Conservation (phyloP, 2,888 invertebrate species). For the Acanthopleura granulata region DNA sequence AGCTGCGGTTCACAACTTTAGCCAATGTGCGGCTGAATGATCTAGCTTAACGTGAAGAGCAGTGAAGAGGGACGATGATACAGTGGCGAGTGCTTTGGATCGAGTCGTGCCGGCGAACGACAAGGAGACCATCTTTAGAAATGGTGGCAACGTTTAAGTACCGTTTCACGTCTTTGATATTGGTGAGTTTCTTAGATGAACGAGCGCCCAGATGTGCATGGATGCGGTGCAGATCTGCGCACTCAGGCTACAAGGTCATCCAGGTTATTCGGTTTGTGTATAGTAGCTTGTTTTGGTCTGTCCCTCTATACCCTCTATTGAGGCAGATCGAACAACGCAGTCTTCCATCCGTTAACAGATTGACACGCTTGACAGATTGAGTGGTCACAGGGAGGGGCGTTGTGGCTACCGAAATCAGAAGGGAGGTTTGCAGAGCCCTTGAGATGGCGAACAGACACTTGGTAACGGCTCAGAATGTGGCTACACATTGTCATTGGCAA, state of each 20-base stretch:
- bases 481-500: too few species aligned
- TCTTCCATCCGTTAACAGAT: conserved; percentile 25
- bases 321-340: conserved; percentile 32
- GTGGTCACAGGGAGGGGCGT: conserved; percentile 32
- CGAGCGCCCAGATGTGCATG: conserved; percentile 29
- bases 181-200: conserved; percentile 31
- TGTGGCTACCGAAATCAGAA: conserved; percentile 36
- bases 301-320: conserved; percentile 20
- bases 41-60: conserved; percentile 31
- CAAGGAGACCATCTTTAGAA: conserved; percentile 27
- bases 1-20: conserved; percentile 26
- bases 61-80: conserved; percentile 25
- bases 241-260: conserved; percentile 31
- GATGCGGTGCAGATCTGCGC: conserved; percentile 30
- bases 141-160: conserved; percentile 26
- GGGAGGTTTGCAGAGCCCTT: conserved; percentile 31
- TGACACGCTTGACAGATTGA: conserved; percentile 30
- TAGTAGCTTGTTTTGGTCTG: conserved; percentile 24
- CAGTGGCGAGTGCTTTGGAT: conserved; percentile 19
- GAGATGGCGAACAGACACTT: conserved; percentile 23
- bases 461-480: conserved; percentile 35
- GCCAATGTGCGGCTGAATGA: conserved; percentile 31
- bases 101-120: conserved; percentile 23
- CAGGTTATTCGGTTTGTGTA: conserved; percentile 32
- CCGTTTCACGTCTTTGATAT: conserved; percentile 29